phyloP scores from a whole-genome alignment of 1,140 invertebrate genomes.

The Samia ricini region DNA sequence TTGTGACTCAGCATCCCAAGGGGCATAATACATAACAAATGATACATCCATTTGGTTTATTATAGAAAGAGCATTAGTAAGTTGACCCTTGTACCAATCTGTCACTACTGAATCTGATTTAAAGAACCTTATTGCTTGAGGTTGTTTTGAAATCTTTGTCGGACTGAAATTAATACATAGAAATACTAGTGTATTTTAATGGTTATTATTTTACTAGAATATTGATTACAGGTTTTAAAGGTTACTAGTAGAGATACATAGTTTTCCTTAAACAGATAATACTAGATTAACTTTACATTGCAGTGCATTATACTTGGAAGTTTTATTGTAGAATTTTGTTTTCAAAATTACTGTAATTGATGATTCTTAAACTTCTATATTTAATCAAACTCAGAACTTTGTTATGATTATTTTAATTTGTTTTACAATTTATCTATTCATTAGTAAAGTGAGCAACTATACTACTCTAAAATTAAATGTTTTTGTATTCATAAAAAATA shows the following conservation, averaged over 20 bases:
- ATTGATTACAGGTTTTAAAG: too few species aligned
- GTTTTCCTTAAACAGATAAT: too few species aligned
- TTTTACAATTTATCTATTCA: background rate
- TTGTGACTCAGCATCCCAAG: conserved; percentile 92
- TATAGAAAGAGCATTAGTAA: conserved; percentile 79
- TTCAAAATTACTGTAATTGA: too few species aligned
- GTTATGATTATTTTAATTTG: background rate
- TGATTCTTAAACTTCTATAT: too few species aligned
- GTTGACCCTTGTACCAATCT: conserved; percentile 86
- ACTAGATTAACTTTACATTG: too few species aligned
- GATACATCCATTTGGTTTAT: conserved; percentile 82
- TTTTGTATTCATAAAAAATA: conserved; percentile 8
- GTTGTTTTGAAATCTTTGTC: conserved; percentile 82
- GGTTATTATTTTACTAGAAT: too few species aligned
- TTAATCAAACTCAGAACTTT: background rate
- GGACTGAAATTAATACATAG: conserved; percentile 76
- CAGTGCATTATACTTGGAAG: too few species aligned
- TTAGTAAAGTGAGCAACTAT: background rate
- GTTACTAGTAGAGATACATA: too few species aligned
- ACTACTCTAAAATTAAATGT: too few species aligned
- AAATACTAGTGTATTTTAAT: background rate
- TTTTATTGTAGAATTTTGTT: too few species aligned
- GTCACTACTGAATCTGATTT: conserved; percentile 80
- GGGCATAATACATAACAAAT: conserved; percentile 93
- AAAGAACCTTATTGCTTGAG: conserved; percentile 84